Evolutionary conservation across 2,113 vertebrate species (phyloP).

Genomic region (Nothoprocta perdicaria): DNA sequence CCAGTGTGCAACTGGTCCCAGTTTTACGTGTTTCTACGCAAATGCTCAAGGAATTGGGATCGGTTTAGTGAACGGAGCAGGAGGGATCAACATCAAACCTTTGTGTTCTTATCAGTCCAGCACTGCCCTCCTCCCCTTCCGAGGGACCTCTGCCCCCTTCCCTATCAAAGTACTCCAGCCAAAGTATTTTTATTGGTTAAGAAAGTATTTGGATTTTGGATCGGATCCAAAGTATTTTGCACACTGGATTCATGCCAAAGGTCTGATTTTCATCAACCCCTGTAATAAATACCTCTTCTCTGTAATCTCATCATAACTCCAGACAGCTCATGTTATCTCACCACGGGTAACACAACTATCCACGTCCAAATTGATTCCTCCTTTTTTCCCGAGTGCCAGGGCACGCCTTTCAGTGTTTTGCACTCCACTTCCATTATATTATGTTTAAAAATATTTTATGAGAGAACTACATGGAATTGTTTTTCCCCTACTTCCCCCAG

Average conservation of each 20-base stretch:
- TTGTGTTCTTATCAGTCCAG: background rate
- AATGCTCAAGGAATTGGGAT: background rate
- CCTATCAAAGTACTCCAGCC: background rate
- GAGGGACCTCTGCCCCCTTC: background rate
- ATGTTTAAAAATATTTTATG: background rate
- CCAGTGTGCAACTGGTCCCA: background rate
- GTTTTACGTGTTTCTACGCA: background rate
- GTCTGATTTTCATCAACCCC: slow-evolving; percentile 17
- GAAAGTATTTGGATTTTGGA: background rate
- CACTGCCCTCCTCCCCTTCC: background rate
- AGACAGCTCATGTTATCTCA: slow-evolving; percentile 26
- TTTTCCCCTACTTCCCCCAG: background rate
- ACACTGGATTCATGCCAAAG: background rate
- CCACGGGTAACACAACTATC: background rate
- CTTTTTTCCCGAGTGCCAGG: background rate
- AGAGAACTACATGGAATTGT: background rate
- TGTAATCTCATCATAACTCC: background rate
- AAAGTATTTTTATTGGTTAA: background rate
- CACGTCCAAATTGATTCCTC: background rate
- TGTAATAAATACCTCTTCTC: background rate
- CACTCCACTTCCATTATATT: background rate
- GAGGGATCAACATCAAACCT: background rate
- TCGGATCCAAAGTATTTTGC: background rate
- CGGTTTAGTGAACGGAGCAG: background rate
- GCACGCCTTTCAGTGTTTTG: slow-evolving; percentile 2